A percentile compares a stretch with the other conserved stretches of the same genome.
Evolutionary conservation across 2,888 invertebrate genomes (phyloP).

Genomic region (Hemithea aestivaria): DNA sequence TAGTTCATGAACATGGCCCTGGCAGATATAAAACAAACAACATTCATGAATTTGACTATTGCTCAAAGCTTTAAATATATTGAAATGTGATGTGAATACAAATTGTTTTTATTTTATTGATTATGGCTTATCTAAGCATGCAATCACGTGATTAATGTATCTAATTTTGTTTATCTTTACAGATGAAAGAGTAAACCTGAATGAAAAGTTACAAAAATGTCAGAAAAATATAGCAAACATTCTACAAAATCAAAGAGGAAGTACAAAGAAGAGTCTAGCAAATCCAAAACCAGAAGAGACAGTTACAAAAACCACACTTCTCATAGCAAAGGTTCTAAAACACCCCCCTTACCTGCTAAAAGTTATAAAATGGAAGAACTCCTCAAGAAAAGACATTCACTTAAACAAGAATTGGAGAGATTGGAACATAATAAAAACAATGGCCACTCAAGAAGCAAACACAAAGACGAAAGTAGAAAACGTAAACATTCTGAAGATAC

Average conservation of each 20-base stretch:
- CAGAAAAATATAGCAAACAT: conserved; percentile 35
- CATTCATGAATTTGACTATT: conserved; percentile 48
- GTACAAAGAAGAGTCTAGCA: conserved; percentile 39
- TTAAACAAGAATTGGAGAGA: conserved; percentile 55
- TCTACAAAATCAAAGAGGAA: conserved; percentile 39
- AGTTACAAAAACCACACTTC: conserved; percentile 35
- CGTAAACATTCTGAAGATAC: conserved; percentile 36
- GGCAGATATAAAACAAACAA: conserved; percentile 19
- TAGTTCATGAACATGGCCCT: too few relatives aligned
- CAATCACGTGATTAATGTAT: conserved; percentile 23
- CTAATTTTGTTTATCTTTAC: conserved; percentile 46
- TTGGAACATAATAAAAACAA: conserved; percentile 38
- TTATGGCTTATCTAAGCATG: conserved; percentile 21
- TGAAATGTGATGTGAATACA: conserved; percentile 19
- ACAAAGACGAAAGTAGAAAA: conserved; percentile 34
- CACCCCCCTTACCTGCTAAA: conserved; percentile 58
- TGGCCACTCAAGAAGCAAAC: conserved; percentile 23
- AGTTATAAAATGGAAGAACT: conserved; percentile 56
- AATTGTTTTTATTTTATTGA: conserved; percentile 22
- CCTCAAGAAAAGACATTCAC: conserved; percentile 53
- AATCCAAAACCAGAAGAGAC: conserved; percentile 38
- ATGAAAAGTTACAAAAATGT: conserved; percentile 21
- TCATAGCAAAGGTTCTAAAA: conserved; percentile 47
- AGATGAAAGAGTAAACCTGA: conserved; percentile 35
- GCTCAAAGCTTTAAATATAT: conserved; percentile 37